Evolutionary conservation across 2,797 vertebrate species (phyloP), one percentile per base, ranked within the genome.

Genomic region (Trematomus bernacchii): DNA sequence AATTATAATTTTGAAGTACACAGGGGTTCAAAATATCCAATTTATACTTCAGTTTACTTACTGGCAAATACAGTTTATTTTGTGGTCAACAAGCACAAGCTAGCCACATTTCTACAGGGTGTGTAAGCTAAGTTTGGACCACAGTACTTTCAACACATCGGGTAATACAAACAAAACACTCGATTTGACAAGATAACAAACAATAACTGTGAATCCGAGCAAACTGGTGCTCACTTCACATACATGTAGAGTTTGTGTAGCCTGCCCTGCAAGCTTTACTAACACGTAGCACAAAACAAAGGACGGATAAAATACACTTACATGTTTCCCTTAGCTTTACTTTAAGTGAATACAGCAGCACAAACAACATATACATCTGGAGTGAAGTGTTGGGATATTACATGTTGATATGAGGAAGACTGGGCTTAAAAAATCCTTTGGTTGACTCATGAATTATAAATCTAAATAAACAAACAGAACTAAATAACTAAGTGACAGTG

Each of bases 191-290:
- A 57, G 59, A 73, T 62, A 66, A 79, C 46, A 66, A 33, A 68
- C 60, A 77, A 57, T 62, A 73, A 73, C 66, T 59, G 82, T 74
- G 80, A 61, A 83, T 30, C 68, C 54, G 53, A 85, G 63, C 77
- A 60, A 66, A 76, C 57, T 76, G 77, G 18, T 23, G 84, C 75
- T 84, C 73, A 71, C 63, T 51, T 85, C 68, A 82, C 65, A 84
- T 71, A 78, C 66, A 81, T 19, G 63, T 66, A 73, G 50, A 53
- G 80, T 76, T 81, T 76, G 52, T 42, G 58, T 64, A 69, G 91
- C 93, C 89, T 87, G 89, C 85, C 79, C 89, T 74, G 91, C 90
- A 94, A 92, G 92, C 90, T 86, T 86, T 73, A 77, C 50, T 66
- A 70, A 77, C 71, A 75, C 71, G 78, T 60, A 77, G 68, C 63